Conservation (phyloP, 2,113 vertebrate species). For the Geothlypis trichas region DNA sequence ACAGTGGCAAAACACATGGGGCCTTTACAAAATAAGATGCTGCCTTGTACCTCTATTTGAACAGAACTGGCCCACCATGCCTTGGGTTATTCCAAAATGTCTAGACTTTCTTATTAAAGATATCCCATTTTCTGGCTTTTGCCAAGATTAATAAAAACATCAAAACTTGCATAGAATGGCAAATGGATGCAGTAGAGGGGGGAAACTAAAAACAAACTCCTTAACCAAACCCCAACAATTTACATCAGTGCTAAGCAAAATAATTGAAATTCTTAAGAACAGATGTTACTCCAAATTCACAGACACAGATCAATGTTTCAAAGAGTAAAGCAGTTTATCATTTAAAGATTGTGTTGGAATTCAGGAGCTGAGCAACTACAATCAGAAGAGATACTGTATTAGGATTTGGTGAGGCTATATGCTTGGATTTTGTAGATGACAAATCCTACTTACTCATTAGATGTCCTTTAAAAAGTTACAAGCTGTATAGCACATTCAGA, state of each 20-base stretch:
- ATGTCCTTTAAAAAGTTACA: background rate
- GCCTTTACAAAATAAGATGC: background rate
- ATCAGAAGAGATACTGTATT: background rate
- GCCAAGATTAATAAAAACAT: background rate
- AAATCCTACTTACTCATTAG: background rate
- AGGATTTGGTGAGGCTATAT: background rate
- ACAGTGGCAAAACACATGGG: background rate
- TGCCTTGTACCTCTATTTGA: background rate
- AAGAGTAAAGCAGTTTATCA: background rate
- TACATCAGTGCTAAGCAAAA: background rate
- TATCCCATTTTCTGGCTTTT: background rate
- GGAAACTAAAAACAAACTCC: background rate
- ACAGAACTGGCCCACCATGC: background rate
- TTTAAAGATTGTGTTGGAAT: background rate
- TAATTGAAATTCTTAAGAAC: background rate
- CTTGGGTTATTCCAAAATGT: background rate
- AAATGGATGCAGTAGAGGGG: background rate
- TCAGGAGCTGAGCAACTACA: background rate
- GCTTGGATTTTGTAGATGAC: background rate
- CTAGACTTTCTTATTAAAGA: background rate
- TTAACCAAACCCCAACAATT: background rate
- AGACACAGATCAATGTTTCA: background rate
- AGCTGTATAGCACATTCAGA: background rate
- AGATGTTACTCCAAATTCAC: conserved; percentile 27
- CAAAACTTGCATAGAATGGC: background rate